A percentile compares a stretch with the other conserved stretches of the same genome.
phyloP scores from a whole-genome alignment of 1,140 invertebrate species.

The Leptinotarsa defecta region DNA sequence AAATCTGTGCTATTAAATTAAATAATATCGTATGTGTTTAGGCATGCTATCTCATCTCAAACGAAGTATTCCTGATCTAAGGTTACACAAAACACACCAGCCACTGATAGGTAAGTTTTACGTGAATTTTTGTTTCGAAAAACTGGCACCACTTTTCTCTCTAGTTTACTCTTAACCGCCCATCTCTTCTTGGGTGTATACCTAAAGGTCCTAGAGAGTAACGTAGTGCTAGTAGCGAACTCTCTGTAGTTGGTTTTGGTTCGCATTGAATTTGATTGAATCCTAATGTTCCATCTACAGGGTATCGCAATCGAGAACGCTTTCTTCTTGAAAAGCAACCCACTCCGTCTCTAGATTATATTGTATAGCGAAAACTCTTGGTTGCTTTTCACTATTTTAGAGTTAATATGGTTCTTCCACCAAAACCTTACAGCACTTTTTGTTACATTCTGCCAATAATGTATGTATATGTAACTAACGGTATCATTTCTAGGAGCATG shows the following conservation, averaged over 20 bases:
- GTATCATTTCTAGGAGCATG: slow-evolving; percentile 3
- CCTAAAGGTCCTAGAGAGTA: not conserved
- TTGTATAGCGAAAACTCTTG: not conserved
- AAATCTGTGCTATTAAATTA: slow-evolving; percentile 29
- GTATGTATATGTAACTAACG: slow-evolving; percentile 27
- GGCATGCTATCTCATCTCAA: slow-evolving; percentile 87
- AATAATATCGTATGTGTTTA: slow-evolving; percentile 55
- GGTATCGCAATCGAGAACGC: not conserved
- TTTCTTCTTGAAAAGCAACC: not conserved
- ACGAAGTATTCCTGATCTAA: slow-evolving; percentile 82
- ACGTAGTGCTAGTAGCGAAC: not conserved
- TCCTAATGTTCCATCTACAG: not conserved
- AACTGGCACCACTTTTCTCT: slow-evolving; percentile 17
- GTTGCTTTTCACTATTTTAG: not conserved
- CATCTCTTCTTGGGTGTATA: too few species aligned
- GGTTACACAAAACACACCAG: slow-evolving; percentile 76
- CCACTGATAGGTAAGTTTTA: slow-evolving; percentile 61
- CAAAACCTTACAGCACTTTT: slow-evolving; percentile 19
- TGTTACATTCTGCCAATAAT: slow-evolving; percentile 14
- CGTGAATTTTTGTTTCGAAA: slow-evolving; percentile 30
- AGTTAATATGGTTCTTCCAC: not conserved
- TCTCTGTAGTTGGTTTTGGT: not conserved
- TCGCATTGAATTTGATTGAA: too few species aligned
- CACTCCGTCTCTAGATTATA: not conserved
- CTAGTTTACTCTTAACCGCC: not conserved